Percentiles rank a stretch among this genome's conserved stretches.
Conservation (phyloP, 2,888 invertebrate species). For the Noctua pronuba region DNA sequence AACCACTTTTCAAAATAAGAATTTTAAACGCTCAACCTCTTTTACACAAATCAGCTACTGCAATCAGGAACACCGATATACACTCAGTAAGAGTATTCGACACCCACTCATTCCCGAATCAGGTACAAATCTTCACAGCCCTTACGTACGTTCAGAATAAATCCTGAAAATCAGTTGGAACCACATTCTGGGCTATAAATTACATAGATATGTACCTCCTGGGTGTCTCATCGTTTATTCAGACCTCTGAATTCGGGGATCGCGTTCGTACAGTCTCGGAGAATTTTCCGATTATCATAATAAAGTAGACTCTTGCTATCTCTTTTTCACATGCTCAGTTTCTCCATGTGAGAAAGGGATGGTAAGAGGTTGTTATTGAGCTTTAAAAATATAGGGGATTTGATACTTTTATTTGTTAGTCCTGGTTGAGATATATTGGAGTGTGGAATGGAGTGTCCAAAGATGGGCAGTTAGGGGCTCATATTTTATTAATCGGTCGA, state of each 20-base stretch:
- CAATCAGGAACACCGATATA: neutral
- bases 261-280: conserved; percentile 79
- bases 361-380: conserved; percentile 55
- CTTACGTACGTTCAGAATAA: conserved; percentile 54
- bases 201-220: conserved; percentile 75
- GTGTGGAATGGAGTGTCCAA: conserved; percentile 40
- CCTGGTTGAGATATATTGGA: conserved; percentile 49
- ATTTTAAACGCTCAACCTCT: neutral
- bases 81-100: neutral
- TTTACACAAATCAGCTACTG: neutral
- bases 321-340: conserved; percentile 49
- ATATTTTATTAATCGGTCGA: conserved; percentile 48
- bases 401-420: conserved; percentile 62
- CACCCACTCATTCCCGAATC: conserved; percentile 29
- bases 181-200: conserved; percentile 72
- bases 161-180: conserved; percentile 68
- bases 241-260: conserved; percentile 75
- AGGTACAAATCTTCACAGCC: conserved; percentile 61
- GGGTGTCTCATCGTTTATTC: conserved; percentile 84
- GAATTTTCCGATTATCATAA: conserved; percentile 87
- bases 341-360: conserved; percentile 17
- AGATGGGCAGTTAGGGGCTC: conserved; percentile 45
- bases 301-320: conserved; percentile 79
- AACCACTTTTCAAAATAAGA: neutral
- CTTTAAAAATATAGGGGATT: conserved; percentile 60